Conservation (phyloP, 2,888 invertebrate genomes). For the Cheilosia pagana region DNA sequence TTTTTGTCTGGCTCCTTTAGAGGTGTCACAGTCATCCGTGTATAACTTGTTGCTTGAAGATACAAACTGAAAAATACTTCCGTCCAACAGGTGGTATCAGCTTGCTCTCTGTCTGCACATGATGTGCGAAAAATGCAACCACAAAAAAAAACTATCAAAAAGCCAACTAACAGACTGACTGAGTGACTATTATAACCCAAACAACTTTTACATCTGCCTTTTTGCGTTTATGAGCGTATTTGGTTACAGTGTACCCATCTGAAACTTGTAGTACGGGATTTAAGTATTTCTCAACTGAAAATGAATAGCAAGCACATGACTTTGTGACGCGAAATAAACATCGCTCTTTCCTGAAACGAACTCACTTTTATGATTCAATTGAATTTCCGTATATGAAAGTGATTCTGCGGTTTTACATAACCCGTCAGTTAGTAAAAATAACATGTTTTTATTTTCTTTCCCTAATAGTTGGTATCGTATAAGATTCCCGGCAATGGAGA, state of each 20-base stretch:
- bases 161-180: slow-evolving; percentile 56
- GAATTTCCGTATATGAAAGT: slow-evolving; percentile 39
- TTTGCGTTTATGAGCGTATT: background rate
- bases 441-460: slow-evolving; percentile 31
- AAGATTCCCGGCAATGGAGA: slow-evolving; percentile 90
- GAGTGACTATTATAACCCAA: slow-evolving; percentile 64
- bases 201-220: background rate
- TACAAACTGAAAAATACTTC: slow-evolving; percentile 45
- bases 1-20: slow-evolving; percentile 17
- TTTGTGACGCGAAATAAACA: slow-evolving; percentile 27
- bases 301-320: slow-evolving; percentile 31
- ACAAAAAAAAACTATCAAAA: background rate
- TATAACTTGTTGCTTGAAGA: background rate
- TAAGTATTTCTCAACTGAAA: slow-evolving; percentile 36
- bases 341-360: slow-evolving; percentile 35
- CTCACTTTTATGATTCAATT: slow-evolving; percentile 14
- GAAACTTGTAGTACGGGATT: slow-evolving; percentile 31
- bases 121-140: background rate
- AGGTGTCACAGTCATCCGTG: slow-evolving; percentile 20
- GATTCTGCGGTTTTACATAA: slow-evolving; percentile 32
- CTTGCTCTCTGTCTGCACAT: background rate
- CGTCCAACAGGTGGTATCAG: slow-evolving; percentile 18
- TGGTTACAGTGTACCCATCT: slow-evolving; percentile 1
- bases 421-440: slow-evolving; percentile 12
- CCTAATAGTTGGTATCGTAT: slow-evolving; percentile 89